These are phyloP conservation scores for Porites australiensis DNA, from an alignment of 64 coral and sea anemone genomes.

Conservation along the genomic window DNA sequence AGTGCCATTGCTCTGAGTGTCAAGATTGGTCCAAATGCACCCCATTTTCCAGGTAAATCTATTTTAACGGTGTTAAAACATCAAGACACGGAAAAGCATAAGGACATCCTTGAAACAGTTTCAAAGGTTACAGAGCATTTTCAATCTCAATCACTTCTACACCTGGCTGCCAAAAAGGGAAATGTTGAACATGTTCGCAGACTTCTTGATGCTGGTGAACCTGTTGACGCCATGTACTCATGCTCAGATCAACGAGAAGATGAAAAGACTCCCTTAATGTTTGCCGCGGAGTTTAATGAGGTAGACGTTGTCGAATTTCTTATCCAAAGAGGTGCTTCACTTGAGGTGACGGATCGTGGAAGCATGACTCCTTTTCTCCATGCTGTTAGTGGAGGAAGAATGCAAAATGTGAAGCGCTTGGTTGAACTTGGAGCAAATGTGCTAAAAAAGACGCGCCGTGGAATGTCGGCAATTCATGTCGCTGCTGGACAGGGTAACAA, in stretches of 20 bases:
- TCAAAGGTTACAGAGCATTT: constrained; percentile 13
- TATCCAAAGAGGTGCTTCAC: not conserved
- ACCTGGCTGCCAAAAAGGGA: constrained; percentile 46
- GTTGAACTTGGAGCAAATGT: not conserved
- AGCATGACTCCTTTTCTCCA: not conserved
- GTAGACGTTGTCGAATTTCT: too few relatives aligned
- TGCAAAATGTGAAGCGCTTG: not conserved
- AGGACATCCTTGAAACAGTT: not conserved
- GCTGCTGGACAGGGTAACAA: not conserved
- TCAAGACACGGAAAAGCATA: constrained; percentile 23
- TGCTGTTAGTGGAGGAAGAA: not conserved
- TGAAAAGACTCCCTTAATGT: constrained; percentile 55
- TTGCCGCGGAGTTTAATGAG: constrained; percentile 61
- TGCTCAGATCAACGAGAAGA: not conserved
- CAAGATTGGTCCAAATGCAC: not conserved
- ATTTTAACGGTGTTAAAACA: not conserved
- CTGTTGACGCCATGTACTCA: not conserved
- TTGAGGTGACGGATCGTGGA: not conserved
- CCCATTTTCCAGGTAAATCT: not conserved
- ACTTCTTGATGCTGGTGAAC: constrained; percentile 29
- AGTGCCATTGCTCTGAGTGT: constrained; percentile 76
- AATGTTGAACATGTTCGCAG: constrained; percentile 47
- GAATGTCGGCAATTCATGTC: not conserved
- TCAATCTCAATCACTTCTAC: constrained; percentile 13
- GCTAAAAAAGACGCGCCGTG: too few relatives aligned